A percentile compares a stretch with the other conserved stretches of the same genome.
phyloP scores from a whole-genome alignment of 2,888 invertebrate genomes.

The Drosophila pseudotalamancana region DNA sequence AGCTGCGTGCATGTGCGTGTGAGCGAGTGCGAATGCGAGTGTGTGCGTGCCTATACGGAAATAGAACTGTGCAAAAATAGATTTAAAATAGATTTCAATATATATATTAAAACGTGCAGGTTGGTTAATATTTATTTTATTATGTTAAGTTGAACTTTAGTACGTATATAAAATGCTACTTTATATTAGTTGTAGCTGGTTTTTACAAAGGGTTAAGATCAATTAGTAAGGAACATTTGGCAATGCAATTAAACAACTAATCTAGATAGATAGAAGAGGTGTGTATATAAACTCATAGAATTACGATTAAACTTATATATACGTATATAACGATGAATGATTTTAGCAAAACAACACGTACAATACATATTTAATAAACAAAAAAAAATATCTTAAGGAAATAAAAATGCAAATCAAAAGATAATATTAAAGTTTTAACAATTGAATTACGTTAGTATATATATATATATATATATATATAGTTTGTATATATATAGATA shows the following conservation, averaged over 20 bases:
- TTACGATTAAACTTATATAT: slow-evolving; percentile 33
- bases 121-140: slow-evolving; percentile 68
- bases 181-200: slow-evolving; percentile 32
- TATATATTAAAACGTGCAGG: slow-evolving; percentile 67
- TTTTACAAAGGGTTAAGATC: slow-evolving; percentile 69
- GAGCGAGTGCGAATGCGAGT: background rate
- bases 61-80: slow-evolving; percentile 51
- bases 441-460: slow-evolving; percentile 45
- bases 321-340: slow-evolving; percentile 31
- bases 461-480: slow-evolving; percentile 31
- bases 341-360: slow-evolving; percentile 40
- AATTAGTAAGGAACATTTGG: slow-evolving; percentile 72
- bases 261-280: slow-evolving; percentile 25
- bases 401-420: slow-evolving; percentile 36
- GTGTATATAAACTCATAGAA: slow-evolving; percentile 47
- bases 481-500: background rate
- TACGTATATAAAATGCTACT: slow-evolving; percentile 27
- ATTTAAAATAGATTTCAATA: slow-evolving; percentile 46
- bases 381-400: slow-evolving; percentile 30
- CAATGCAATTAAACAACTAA: slow-evolving; percentile 45
- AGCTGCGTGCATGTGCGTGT: background rate
- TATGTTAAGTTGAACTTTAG: slow-evolving; percentile 46
- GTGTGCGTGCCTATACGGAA: slow-evolving; percentile 28
- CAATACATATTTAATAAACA: slow-evolving; percentile 44
- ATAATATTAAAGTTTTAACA: slow-evolving; percentile 25